These are phyloP conservation scores for Araneus ventricosus DNA, from an alignment of 1,140 invertebrate genomes.

Conservation along the genomic window DNA sequence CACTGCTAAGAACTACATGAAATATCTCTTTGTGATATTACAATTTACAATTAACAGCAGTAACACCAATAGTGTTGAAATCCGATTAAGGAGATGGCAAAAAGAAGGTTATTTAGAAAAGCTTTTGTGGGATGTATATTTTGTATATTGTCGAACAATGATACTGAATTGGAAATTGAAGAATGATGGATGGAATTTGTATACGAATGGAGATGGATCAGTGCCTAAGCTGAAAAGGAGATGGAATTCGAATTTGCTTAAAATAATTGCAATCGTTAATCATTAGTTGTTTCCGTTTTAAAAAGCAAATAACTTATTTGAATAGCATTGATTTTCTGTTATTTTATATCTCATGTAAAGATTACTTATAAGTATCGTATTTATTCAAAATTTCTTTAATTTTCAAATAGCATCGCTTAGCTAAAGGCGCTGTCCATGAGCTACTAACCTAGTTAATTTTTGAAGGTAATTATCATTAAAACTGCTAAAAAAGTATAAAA, in stretches of 20 bases:
- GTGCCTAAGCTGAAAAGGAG: neutral
- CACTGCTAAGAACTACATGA: neutral
- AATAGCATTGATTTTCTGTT: too few relatives aligned
- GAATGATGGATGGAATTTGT: neutral
- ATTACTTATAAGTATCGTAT: too few relatives aligned
- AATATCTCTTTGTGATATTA: neutral
- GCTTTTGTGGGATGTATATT: neutral
- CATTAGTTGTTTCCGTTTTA: too few relatives aligned
- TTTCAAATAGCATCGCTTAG: too few relatives aligned
- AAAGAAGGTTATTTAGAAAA: neutral
- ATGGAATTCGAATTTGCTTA: neutral
- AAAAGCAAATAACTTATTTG: too few relatives aligned
- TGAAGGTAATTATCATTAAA: too few relatives aligned
- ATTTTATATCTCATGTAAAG: too few relatives aligned
- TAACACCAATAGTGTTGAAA: neutral
- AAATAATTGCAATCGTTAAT: neutral
- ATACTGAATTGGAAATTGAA: neutral
- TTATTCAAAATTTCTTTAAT: too few relatives aligned
- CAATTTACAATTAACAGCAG: constrained; percentile 12
- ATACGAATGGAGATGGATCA: neutral
- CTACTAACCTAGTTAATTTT: too few relatives aligned
- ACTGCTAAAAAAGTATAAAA: too few relatives aligned
- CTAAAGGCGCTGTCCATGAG: too few relatives aligned
- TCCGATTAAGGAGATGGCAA: neutral
- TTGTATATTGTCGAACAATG: neutral